Conservation (phyloP, 92 coral and sea anemone species). For the Blastomussa wellsi region DNA sequence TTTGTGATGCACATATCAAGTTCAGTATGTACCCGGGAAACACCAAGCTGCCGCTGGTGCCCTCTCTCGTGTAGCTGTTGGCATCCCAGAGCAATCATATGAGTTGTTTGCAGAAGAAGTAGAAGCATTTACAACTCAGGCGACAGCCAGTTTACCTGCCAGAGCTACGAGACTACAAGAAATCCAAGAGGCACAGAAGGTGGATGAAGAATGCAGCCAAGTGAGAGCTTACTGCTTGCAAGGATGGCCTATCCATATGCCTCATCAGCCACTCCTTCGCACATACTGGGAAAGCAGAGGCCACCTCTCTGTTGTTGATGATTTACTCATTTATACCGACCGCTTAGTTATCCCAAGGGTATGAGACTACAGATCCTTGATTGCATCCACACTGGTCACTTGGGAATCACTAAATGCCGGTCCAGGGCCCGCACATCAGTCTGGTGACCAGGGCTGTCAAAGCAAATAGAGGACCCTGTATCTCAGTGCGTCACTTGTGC, state of each 20-base stretch:
- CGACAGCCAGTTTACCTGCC: too few species aligned
- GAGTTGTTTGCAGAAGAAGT: slow-evolving; percentile 42
- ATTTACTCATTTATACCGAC: slow-evolving; percentile 47
- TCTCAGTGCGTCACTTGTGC: slow-evolving; percentile 58
- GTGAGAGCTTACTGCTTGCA: slow-evolving; percentile 43
- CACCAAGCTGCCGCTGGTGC: too few species aligned
- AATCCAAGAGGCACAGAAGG: slow-evolving; percentile 52
- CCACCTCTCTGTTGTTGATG: slow-evolving; percentile 37
- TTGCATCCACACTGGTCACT: slow-evolving; percentile 62
- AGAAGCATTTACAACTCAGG: slow-evolving; percentile 12
- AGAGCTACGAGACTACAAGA: too few species aligned
- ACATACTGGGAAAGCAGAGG: slow-evolving; percentile 55
- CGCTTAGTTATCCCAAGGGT: slow-evolving; percentile 57
- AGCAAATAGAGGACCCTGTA: slow-evolving; percentile 18
- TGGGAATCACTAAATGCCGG: slow-evolving; percentile 49
- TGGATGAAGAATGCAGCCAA: slow-evolving; percentile 51
- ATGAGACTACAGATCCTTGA: slow-evolving; percentile 57
- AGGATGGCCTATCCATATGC: slow-evolving; percentile 69
- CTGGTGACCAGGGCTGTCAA: background rate
- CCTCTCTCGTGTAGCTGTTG: slow-evolving; percentile 11
- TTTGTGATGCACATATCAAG: slow-evolving; percentile 46
- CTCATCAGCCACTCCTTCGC: slow-evolving; percentile 51
- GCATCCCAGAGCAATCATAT: slow-evolving; percentile 42
- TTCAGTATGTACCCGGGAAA: too few species aligned
- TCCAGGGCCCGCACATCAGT: slow-evolving; percentile 64